A percentile compares a stretch with the other conserved stretches of the same genome.
These are phyloP conservation scores for Eubasilissa splendida DNA, from an alignment of 2,888 invertebrate species.

Conservation along the genomic window DNA sequence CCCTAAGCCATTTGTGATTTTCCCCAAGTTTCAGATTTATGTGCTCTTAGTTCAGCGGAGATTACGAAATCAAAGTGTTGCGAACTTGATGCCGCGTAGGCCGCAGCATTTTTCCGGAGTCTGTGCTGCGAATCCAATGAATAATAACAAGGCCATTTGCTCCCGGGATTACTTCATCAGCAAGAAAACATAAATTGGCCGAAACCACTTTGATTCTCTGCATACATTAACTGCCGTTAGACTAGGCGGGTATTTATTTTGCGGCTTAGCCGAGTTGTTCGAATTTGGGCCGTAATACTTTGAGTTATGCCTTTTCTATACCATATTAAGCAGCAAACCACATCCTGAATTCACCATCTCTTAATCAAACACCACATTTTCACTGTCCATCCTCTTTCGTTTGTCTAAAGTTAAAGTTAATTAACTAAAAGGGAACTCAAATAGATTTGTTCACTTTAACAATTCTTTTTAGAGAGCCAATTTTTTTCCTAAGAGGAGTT, in stretches of 20 bases:
- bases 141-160: constrained; percentile 58
- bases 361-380: too few relatives aligned
- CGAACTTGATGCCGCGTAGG: constrained; percentile 40
- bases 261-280: constrained; percentile 40
- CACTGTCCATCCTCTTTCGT: too few relatives aligned
- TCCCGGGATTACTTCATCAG: constrained; percentile 57
- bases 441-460: too few relatives aligned
- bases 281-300: constrained; percentile 35
- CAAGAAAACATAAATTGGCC: constrained; percentile 56
- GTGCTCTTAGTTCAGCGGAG: constrained; percentile 41
- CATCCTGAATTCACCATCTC: constrained; percentile 15
- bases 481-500: too few relatives aligned
- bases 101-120: constrained; percentile 45
- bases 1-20: constrained; percentile 42
- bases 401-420: too few relatives aligned
- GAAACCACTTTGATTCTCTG: constrained; percentile 52
- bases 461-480: too few relatives aligned
- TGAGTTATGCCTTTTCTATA: constrained; percentile 40
- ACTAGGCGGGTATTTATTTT: constrained; percentile 35
- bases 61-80: constrained; percentile 44
- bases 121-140: constrained; percentile 55
- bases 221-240: constrained; percentile 48
- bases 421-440: too few relatives aligned
- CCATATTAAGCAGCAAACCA: constrained; percentile 33
- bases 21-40: constrained; percentile 40